Percentiles rank a stretch among this genome's conserved stretches.
Conservation (phyloP, 2,888 invertebrate species). For the Dryocosmus kuriphilus region DNA sequence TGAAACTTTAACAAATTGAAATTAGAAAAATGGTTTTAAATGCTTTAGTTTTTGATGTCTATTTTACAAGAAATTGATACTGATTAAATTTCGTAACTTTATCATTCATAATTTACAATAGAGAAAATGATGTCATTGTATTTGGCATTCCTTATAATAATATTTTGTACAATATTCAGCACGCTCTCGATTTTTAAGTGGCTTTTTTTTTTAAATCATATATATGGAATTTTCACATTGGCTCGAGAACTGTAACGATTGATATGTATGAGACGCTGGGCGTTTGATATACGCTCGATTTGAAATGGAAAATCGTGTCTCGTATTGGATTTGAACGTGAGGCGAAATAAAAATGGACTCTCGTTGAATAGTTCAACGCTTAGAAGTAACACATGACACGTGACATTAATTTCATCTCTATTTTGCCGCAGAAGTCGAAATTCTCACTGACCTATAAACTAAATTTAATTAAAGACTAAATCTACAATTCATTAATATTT, state of each 20-base stretch:
- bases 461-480: background rate
- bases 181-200: conserved; percentile 5
- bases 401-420: conserved; percentile 10
- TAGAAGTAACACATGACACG: conserved; percentile 27
- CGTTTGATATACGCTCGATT: conserved; percentile 75
- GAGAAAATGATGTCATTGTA: no score
- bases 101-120: no score
- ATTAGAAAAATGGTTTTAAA: no score
- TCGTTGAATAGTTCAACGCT: conserved; percentile 32
- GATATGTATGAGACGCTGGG: conserved; percentile 73
- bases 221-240: conserved; percentile 14
- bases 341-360: conserved; percentile 68
- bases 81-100: no score
- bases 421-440: background rate
- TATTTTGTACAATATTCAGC: background rate
- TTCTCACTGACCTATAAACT: background rate
- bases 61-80: no score
- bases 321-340: conserved; percentile 75
- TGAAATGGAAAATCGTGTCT: conserved; percentile 75
- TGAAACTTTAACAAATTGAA: no score
- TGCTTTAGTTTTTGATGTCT: no score
- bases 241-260: conserved; percentile 61
- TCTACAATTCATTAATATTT: background rate
- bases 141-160: background rate
- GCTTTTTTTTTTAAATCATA: background rate